Evolutionary conservation across 2,113 vertebrate species (phyloP).

Genomic region (Sula dactylatra): DNA sequence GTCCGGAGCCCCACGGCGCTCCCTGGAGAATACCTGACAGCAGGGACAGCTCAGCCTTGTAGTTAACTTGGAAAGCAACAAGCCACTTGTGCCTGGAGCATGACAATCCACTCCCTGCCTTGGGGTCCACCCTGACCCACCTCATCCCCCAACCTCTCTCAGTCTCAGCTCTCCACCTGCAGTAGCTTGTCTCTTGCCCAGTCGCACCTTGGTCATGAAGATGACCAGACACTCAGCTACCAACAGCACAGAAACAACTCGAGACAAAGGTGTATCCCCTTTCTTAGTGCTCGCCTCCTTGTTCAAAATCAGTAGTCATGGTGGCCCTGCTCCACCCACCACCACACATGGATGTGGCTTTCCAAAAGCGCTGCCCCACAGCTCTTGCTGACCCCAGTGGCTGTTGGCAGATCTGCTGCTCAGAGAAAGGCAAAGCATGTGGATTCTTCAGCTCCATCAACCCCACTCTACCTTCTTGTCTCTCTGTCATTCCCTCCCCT

Average conservation of each 20-base stretch:
- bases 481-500: neutral
- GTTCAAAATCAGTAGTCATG: fast-evolving
- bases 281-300: neutral
- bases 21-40: fast-evolving
- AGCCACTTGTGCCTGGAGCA: neutral
- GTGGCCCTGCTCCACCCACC: neutral
- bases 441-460: neutral
- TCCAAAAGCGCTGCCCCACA: neutral
- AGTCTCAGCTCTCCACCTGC: neutral
- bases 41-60: neutral
- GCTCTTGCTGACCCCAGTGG: neutral
- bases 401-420: neutral
- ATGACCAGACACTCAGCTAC: fast-evolving
- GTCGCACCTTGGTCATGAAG: fast-evolving
- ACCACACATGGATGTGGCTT: fast-evolving
- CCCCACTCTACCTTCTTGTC: neutral
- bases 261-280: neutral
- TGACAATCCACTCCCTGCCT: neutral
- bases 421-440: neutral
- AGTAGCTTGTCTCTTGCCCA: neutral
- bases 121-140: fast-evolving
- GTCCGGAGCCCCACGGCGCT: fast-evolving
- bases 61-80: neutral
- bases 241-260: neutral
- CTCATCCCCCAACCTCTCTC: neutral